These are phyloP conservation scores for Mixornis gularis DNA, from an alignment of 2,113 vertebrate genomes.

Conservation along the genomic window DNA sequence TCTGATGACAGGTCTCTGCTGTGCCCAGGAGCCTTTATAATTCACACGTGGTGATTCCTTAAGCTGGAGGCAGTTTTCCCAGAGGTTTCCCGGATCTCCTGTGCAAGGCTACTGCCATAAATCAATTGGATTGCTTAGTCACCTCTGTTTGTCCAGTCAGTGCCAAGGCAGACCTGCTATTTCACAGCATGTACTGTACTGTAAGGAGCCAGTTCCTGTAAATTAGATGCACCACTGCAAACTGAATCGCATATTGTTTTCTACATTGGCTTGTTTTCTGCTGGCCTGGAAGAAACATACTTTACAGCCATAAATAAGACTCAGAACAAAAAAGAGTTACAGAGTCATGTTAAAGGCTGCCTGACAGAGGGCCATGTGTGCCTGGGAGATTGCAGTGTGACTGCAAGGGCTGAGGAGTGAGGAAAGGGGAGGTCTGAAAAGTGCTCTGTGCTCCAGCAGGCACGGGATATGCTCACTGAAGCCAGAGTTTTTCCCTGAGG, in stretches of 20 bases:
- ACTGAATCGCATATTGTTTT: conserved; percentile 16
- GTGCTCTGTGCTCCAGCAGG: neutral
- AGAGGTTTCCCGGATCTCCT: conserved; percentile 48
- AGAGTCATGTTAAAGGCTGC: neutral
- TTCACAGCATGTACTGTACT: conserved; percentile 66
- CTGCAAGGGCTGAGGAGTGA: neutral
- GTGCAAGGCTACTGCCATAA: conserved; percentile 33
- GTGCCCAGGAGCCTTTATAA: neutral
- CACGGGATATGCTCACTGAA: neutral
- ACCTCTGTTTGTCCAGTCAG: conserved; percentile 47
- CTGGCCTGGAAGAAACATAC: neutral
- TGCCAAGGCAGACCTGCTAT: conserved; percentile 50
- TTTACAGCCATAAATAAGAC: conserved; percentile 11
- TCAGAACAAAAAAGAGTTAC: neutral
- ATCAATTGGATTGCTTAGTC: conserved; percentile 57
- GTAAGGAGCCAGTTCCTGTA: conserved; percentile 32
- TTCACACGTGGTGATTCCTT: neutral
- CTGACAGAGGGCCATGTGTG: neutral
- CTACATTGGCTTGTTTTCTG: neutral
- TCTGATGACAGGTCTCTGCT: neutral
- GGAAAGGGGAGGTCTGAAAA: neutral
- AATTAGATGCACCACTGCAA: conserved; percentile 29
- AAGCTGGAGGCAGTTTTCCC: conserved; percentile 12
- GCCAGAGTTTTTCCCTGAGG: neutral
- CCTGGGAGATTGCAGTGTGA: neutral